phyloP scores from a whole-genome alignment of 2,888 invertebrate species.

The Spatulosminthurus flaviceps region DNA sequence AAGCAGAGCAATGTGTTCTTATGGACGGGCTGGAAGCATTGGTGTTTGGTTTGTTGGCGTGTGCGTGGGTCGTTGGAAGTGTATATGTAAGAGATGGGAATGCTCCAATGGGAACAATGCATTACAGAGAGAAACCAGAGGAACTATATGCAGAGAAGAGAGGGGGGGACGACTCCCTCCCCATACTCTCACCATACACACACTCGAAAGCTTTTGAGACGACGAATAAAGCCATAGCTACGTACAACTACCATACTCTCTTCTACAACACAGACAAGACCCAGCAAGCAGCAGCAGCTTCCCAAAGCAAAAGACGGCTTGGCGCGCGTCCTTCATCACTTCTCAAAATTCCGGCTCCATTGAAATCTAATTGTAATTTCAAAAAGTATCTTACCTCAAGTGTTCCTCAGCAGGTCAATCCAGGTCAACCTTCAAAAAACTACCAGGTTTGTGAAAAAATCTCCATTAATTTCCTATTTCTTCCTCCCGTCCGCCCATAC shows the following conservation, averaged over 20 bases:
- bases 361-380: too few species aligned
- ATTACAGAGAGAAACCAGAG: constrained; percentile 2
- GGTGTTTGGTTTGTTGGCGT: constrained; percentile 4
- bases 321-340: constrained; percentile 20
- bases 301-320: constrained; percentile 20
- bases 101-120: constrained; percentile 23
- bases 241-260: not conserved
- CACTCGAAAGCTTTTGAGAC: not conserved
- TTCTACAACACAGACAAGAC: not conserved
- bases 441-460: too few species aligned
- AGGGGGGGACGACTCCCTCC: not conserved
- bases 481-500: too few species aligned
- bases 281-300: not conserved
- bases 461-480: too few species aligned
- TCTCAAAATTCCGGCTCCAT: constrained; percentile 33
- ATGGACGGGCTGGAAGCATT: constrained; percentile 11
- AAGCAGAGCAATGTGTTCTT: constrained; percentile 14
- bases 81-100: not conserved
- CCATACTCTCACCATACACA: not conserved
- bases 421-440: too few species aligned
- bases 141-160: constrained; percentile 24
- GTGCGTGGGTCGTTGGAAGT: constrained; percentile 22
- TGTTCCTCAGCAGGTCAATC: too few species aligned
- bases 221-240: not conserved
- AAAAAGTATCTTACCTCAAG: too few species aligned